Evolutionary conservation across 2,888 invertebrate genomes (phyloP).

Genomic region (Drosophila maculinotata): DNA sequence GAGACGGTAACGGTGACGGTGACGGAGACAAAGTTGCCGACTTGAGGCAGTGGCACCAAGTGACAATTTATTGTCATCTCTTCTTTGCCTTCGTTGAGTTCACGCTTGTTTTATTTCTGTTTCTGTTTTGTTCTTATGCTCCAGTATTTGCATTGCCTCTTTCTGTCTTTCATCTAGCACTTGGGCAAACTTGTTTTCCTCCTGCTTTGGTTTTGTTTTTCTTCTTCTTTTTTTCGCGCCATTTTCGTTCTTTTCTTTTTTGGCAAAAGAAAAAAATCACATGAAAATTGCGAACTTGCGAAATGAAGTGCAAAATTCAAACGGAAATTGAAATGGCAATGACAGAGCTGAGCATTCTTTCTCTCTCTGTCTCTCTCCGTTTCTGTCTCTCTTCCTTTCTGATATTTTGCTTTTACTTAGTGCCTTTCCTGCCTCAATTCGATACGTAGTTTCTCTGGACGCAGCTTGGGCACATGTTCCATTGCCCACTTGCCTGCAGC

Average conservation of each 20-base stretch:
- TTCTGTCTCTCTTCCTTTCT: slow-evolving; percentile 6
- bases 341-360: slow-evolving; percentile 66
- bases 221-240: not conserved
- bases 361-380: slow-evolving; percentile 10
- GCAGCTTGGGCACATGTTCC: slow-evolving; percentile 52
- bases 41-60: slow-evolving; percentile 39
- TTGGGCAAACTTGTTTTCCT: slow-evolving; percentile 50
- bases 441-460: slow-evolving; percentile 19
- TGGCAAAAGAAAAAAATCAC: slow-evolving; percentile 40
- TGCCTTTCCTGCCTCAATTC: slow-evolving; percentile 46
- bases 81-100: slow-evolving; percentile 52
- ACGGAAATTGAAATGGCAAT: slow-evolving; percentile 83
- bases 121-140: slow-evolving; percentile 53
- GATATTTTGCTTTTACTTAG: slow-evolving; percentile 47
- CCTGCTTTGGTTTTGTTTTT: slow-evolving; percentile 29
- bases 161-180: slow-evolving; percentile 46
- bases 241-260: not conserved
- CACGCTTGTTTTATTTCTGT: slow-evolving; percentile 52
- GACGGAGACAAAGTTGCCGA: not conserved
- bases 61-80: slow-evolving; percentile 81
- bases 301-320: slow-evolving; percentile 83
- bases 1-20: not conserved
- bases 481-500: slow-evolving; percentile 35
- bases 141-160: slow-evolving; percentile 71
- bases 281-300: slow-evolving; percentile 81